Percentiles rank a stretch among this genome's conserved stretches.
These are phyloP conservation scores for Apostichopus japonicus DNA, from an alignment of 35 echinoderm and acorn worm genomes.

Conservation along the genomic window DNA sequence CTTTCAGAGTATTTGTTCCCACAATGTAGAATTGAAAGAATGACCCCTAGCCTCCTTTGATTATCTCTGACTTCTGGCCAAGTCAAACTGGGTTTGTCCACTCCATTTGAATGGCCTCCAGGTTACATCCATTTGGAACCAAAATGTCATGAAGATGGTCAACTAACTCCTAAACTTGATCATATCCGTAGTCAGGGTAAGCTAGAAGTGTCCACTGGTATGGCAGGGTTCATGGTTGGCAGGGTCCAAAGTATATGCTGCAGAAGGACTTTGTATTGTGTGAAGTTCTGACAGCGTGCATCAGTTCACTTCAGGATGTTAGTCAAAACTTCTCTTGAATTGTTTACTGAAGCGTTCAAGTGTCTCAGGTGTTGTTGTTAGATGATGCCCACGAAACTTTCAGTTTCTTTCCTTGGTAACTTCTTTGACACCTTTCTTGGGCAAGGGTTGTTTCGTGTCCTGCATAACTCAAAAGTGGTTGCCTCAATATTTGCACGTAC, in stretches of 20 bases:
- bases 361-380: background rate
- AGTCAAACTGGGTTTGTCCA: conserved; percentile 30
- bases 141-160: conserved; percentile 51
- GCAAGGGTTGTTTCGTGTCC: conserved; percentile 35
- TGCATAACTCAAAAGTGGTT: background rate
- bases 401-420: conserved; percentile 38
- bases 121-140: conserved; percentile 17
- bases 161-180: conserved; percentile 32
- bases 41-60: conserved; percentile 5
- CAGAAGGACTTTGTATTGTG: conserved; percentile 7
- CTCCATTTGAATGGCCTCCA: conserved; percentile 24
- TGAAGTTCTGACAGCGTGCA: conserved; percentile 11
- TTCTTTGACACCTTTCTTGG: conserved; percentile 1
- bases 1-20: conserved; percentile 2
- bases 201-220: conserved; percentile 19
- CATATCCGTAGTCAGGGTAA: conserved; percentile 40
- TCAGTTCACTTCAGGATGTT: conserved; percentile 8
- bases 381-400: conserved; percentile 4
- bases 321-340: background rate
- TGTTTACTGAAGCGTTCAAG: conserved; percentile 18
- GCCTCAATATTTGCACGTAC: conserved; percentile 48
- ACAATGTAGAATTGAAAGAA: conserved; percentile 19
- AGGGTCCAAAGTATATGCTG: conserved; percentile 42
- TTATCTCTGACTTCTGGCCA: background rate
- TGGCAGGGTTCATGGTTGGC: too few species aligned